phyloP scores from a whole-genome alignment of 1,140 invertebrate genomes.

The Leptinotarsa defecta region DNA sequence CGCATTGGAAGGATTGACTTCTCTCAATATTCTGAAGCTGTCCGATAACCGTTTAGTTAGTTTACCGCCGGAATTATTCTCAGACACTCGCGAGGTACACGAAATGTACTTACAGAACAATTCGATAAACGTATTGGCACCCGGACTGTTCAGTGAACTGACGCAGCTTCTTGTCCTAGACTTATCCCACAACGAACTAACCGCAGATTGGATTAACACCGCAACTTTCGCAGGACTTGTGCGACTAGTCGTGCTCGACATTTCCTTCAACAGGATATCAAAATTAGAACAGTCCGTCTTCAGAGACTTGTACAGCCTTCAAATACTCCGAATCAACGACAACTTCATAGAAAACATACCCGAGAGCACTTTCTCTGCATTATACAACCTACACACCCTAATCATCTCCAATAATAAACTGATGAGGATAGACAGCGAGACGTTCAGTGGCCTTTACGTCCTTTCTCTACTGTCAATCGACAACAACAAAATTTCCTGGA shows the following conservation, averaged over 20 bases:
- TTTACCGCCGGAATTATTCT: constrained; percentile 81
- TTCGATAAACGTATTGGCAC: constrained; percentile 82
- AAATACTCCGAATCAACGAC: constrained; percentile 80
- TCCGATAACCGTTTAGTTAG: constrained; percentile 81
- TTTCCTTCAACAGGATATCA: constrained; percentile 79
- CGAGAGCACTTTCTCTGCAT: constrained; percentile 79
- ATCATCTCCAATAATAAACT: constrained; percentile 86
- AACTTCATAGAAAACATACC: constrained; percentile 81
- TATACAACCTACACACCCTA: constrained; percentile 82
- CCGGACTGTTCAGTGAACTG: constrained; percentile 82
- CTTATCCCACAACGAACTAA: constrained; percentile 83
- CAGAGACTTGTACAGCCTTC: constrained; percentile 77
- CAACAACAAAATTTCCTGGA: constrained; percentile 78
- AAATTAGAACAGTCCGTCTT: constrained; percentile 81
- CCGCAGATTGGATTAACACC: constrained; percentile 84
- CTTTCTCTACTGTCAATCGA: constrained; percentile 81
- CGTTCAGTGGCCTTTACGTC: constrained; percentile 77
- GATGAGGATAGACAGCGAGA: constrained; percentile 74
- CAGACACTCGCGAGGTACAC: constrained; percentile 76
- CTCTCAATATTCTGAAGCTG: constrained; percentile 76
- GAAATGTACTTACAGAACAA: constrained; percentile 86
- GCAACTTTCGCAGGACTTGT: constrained; percentile 84
- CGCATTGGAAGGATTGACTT: constrained; percentile 77
- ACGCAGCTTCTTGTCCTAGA: constrained; percentile 81
- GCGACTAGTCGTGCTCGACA: constrained; percentile 77